Base-by-base conservation (phyloP, 2,797 vertebrate genomes). In the Acanthornis magna region DNA sequence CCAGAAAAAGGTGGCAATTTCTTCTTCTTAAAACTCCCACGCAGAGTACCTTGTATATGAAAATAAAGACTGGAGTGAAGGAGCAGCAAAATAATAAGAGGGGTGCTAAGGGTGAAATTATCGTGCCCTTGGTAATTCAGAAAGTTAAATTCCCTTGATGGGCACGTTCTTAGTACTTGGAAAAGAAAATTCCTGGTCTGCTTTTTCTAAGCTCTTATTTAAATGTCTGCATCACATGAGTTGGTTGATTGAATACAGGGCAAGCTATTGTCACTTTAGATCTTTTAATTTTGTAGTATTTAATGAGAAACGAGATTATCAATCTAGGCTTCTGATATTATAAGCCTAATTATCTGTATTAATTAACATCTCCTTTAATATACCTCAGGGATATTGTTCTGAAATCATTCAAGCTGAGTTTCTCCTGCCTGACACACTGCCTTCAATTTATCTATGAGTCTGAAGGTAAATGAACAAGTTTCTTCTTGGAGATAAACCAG, bases 11-110 rank as follows among this genome's bases (percentile, higher is more conserved):
- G 68, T 83, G 91, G 61, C 61, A 95, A 73, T 97, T 97, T 95
- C 96, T 93, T 94, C 60, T 91, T 97, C 95, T 96, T 89, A 75
- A 96, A 96, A 95, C 93, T 95, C 90, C 89, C 96, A 94, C 48
- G 5, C 88, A 88, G 81, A 6, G 13, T 88, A 95, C 72, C 63
- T 85, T 40, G 36, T 62, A 47, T 68, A 42, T 89, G 51, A n/a
- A 94, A 95, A 88, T 75, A 83, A 80, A 80, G 62, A 9, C 21
- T 32, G 23, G 50, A 93, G 58, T 80, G 89, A 93, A 93, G 96
- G 94, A 97, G 96, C 95, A 97, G 95, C 16, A 77, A 96, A 95
- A 95, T n/a, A 61, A 84, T 88, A 79, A 87, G 95, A 84, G 94
- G 30, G 91, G 87, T 92, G 95, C 94, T 92, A 77, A 90, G 96